A percentile compares a stretch with the other conserved stretches of the same genome.
Conservation (phyloP, 2,113 vertebrate species). For the Geothlypis trichas region DNA sequence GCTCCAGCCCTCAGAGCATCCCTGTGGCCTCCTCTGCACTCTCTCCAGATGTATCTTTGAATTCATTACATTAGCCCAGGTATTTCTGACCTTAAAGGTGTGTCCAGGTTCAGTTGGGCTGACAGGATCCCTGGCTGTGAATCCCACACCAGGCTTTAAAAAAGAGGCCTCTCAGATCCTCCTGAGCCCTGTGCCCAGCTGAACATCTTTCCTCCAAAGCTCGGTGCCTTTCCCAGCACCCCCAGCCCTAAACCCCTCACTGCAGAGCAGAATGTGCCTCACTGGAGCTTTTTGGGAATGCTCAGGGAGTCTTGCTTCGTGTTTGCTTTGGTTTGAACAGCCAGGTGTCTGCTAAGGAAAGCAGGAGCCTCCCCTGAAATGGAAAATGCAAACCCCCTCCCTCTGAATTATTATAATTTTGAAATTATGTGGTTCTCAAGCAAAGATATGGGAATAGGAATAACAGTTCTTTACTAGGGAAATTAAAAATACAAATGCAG, state of each 20-base stretch:
- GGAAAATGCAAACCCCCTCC: no score
- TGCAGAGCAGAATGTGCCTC: background rate
- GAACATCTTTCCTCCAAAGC: background rate
- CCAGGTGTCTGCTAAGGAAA: no score
- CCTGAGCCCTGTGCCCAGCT: background rate
- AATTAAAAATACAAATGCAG: no score
- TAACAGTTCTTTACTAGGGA: no score
- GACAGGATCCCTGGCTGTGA: background rate
- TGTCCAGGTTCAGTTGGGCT: background rate
- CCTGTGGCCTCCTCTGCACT: fast-evolving
- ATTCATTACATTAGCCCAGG: background rate
- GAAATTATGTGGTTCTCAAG: no score
- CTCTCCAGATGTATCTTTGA: background rate
- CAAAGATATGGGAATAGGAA: no score
- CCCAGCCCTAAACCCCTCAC: background rate
- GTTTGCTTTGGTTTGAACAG: no score
- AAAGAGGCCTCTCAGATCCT: background rate
- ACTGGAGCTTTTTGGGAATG: background rate
- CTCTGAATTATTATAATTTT: no score
- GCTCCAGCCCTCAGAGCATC: background rate
- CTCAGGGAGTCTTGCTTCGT: fast-evolving
- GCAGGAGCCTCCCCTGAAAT: no score
- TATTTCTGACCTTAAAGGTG: background rate
- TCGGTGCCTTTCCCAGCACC: fast-evolving
- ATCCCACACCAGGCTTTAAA: background rate